A percentile compares a stretch with the other conserved stretches of the same genome.
Evolutionary conservation across 2,888 invertebrate species (phyloP).

Genomic region (Standfussiana lucernea): DNA sequence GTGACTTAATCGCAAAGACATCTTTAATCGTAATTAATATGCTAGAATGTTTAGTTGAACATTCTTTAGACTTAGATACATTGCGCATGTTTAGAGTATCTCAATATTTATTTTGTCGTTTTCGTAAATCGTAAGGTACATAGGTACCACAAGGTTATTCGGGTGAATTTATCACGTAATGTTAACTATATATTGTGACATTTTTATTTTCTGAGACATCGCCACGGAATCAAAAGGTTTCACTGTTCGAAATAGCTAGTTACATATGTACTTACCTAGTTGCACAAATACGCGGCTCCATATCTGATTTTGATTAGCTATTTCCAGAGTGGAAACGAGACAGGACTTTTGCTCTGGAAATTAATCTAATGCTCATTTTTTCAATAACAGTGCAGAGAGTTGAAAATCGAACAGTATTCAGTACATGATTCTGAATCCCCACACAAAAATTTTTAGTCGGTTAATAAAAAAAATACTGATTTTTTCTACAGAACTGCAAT

Average conservation of each 20-base stretch:
- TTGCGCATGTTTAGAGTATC: slow-evolving; percentile 22
- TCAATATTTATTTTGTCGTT: slow-evolving; percentile 48
- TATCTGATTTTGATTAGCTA: neutral
- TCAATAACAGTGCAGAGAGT: no score
- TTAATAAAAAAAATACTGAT: no score
- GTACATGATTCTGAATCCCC: no score
- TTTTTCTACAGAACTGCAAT: no score
- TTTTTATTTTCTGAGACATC: slow-evolving; percentile 29
- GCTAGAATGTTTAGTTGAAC: slow-evolving; percentile 23
- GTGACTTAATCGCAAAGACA: no score
- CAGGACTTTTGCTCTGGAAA: neutral
- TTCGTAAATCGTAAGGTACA: slow-evolving; percentile 34
- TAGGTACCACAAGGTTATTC: slow-evolving; percentile 35
- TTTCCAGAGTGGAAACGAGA: neutral
- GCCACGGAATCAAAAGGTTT: neutral
- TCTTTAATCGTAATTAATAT: neutral
- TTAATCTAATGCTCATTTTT: neutral
- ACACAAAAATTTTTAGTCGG: no score
- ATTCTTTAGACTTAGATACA: neutral
- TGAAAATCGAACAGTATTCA: no score
- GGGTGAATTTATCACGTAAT: slow-evolving; percentile 32
- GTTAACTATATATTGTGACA: slow-evolving; percentile 14
- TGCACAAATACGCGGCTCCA: neutral
- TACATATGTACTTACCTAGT: neutral
- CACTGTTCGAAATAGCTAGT: neutral